These are phyloP conservation scores for Drosophila picticornis DNA, from an alignment of 2,888 invertebrate species.

Conservation along the genomic window DNA sequence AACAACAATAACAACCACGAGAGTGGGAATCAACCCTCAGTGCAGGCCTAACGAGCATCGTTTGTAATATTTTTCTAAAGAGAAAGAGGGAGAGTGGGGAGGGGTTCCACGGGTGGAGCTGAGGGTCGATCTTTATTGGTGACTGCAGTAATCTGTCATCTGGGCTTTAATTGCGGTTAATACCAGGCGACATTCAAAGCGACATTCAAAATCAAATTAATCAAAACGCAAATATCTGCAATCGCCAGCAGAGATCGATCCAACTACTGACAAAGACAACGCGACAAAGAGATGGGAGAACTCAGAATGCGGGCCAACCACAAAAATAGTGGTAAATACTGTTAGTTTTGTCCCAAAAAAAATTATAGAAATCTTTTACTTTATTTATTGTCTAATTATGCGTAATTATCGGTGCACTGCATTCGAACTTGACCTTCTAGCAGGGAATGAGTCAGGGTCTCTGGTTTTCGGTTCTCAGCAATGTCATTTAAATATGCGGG, in stretches of 20 bases:
- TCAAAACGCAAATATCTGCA: constrained; percentile 64
- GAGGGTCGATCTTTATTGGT: constrained; percentile 66
- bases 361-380: constrained; percentile 23
- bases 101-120: constrained; percentile 17
- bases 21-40: constrained; percentile 60
- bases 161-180: constrained; percentile 70
- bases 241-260: constrained; percentile 39
- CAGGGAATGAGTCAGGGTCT: constrained; percentile 10
- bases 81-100: constrained; percentile 2
- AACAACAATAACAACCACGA: constrained; percentile 27
- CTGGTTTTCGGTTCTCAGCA: neutral
- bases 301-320: constrained; percentile 32
- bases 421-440: constrained; percentile 72
- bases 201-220: constrained; percentile 68
- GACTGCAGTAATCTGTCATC: constrained; percentile 74
- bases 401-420: constrained; percentile 59
- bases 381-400: constrained; percentile 67
- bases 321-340: constrained; percentile 50
- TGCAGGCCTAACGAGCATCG: constrained; percentile 56
- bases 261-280: constrained; percentile 21
- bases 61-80: constrained; percentile 50
- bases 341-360: constrained; percentile 43
- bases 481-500: constrained; percentile 68
- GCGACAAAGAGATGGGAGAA: neutral
- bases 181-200: constrained; percentile 44